Evolutionary conservation across 2,797 vertebrate species (phyloP), one percentile per base, ranked within the genome.

Genomic region (Aphelocoma californica): DNA sequence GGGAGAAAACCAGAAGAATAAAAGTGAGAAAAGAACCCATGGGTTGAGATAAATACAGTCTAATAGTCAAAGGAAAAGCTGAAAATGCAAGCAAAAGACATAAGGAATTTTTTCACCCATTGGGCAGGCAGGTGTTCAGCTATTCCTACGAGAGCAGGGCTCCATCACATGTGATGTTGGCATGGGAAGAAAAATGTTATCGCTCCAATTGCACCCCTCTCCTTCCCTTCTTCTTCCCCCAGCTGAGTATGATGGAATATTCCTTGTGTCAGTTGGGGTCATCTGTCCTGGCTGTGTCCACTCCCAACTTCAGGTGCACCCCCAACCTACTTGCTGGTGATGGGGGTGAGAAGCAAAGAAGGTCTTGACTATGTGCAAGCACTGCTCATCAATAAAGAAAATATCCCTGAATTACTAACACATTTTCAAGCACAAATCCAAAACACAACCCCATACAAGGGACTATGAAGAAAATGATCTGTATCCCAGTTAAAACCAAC

Each of bases 151-250:
- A 50, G 38, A 50, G 12, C 14, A 67, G 21, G 15, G 48, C 42
- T 67, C 24, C 12, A 14, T 34, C 75, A 40, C 18, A 11, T 2
- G 2, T 29, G 40, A 18, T 0, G 0, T 12, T n/a, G 28, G 18
- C 4, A 2, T 7, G 15, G 20, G 10, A 50, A 69, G 7, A 31
- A 19, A 61, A 50, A 42, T 15, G 0, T 5, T 28, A 5, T 24
- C 48, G 12, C 6, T 56, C 5, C 7, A n/a, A 17, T 38, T 47
- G 1, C 3, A 6, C 7, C 14, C 18, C 7, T 51, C 3, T 2
- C n/a, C 17, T 36, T 25, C 36, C 14, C 8, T 32, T 53, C 20
- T 51, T 56, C 29, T 66, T 29, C 2, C 12, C 8, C 19, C 19
- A 61, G 7, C 4, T 38, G 40, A n/a, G 11, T 24, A 29, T 25